Evolutionary conservation across 2,888 invertebrate species (phyloP), one percentile per base, ranked within the genome.

Genomic region (Limnephilus lunatus): DNA sequence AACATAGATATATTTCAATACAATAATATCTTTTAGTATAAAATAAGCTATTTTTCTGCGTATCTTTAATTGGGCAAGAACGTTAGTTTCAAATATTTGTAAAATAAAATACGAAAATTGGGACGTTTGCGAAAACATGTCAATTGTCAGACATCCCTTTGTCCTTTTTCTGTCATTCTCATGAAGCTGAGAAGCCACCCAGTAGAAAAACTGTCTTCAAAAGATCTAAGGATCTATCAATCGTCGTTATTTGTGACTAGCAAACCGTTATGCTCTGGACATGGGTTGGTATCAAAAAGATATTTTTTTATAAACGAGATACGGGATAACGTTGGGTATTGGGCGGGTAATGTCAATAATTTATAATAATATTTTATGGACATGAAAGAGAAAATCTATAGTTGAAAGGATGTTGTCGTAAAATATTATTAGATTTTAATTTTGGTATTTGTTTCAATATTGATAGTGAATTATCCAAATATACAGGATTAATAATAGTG

Each of bases 211-310:
- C 85, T 85, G 35, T 81, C 48, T 48, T 81, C 91, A 87, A 87
- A 83, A 89, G 88, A 83, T 83, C 83, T 31, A 91, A 83, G 83
- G 88, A 83, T 83, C 68, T 25, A 91, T 91, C 91, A 85, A 91
- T 91, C 87, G 89, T 91, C 91, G 81, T 91, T 91, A 91, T 89
- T 14, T 91, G 32, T 85, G 85, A 80, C 89, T 35, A 81, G 80
- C 85, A 85, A 87, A 91, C 91, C 89, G 91, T 91, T 32, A 35
- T 44, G 85, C 39, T n/a, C n/a, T 82, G 68, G 68, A 68, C 68
- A n/a, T n/a, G 25, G 68, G 68, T 68, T 25, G 25, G 68, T 68
- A n/a, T 68, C 68, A 68, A 68, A 53, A 68, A 68, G 1, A n/a
- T 68, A 68, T n/a, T 25, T 68, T 68, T 68, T 68, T 25, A n/a